A percentile compares a stretch with the other conserved stretches of the same genome.
These are phyloP conservation scores for Pelobates fuscus DNA, from an alignment of 2,113 vertebrate genomes.

Conservation along the genomic window DNA sequence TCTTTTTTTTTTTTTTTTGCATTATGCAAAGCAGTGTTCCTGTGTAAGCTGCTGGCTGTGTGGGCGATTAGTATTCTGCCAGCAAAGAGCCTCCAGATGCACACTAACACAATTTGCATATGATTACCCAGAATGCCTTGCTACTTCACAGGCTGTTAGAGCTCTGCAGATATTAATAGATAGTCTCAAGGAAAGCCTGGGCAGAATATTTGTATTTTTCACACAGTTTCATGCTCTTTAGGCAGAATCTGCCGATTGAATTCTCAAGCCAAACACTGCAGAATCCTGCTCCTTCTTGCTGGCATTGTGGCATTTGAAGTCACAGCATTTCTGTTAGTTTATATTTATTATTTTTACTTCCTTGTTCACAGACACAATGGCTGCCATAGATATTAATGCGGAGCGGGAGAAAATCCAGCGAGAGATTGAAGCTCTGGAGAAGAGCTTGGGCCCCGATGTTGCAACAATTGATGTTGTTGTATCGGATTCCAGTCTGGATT, in stretches of 20 bases:
- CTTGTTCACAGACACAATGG: slow-evolving; percentile 8
- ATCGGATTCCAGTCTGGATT: slow-evolving; percentile 54
- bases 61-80: neutral
- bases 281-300: no score
- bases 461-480: rapidly evolving
- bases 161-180: no score
- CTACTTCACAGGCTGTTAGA: neutral
- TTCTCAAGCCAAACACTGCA: no score
- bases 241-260: no score
- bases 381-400: slow-evolving; percentile 55
- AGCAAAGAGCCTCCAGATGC: neutral
- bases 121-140: slow-evolving; percentile 21
- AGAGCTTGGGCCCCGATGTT: slow-evolving; percentile 59
- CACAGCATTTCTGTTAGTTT: no score
- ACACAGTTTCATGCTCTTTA: no score
- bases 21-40: neutral
- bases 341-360: neutral
- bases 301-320: no score
- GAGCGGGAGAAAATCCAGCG: slow-evolving; percentile 69
- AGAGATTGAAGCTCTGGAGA: slow-evolving; percentile 74
- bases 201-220: no score
- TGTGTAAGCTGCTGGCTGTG: neutral
- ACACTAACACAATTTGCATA: slow-evolving; percentile 30
- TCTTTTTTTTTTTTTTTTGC: neutral
- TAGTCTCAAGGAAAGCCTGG: no score